Conservation (phyloP, 2,113 vertebrate genomes). For the Sinocyclocheilus anophthalmus region DNA sequence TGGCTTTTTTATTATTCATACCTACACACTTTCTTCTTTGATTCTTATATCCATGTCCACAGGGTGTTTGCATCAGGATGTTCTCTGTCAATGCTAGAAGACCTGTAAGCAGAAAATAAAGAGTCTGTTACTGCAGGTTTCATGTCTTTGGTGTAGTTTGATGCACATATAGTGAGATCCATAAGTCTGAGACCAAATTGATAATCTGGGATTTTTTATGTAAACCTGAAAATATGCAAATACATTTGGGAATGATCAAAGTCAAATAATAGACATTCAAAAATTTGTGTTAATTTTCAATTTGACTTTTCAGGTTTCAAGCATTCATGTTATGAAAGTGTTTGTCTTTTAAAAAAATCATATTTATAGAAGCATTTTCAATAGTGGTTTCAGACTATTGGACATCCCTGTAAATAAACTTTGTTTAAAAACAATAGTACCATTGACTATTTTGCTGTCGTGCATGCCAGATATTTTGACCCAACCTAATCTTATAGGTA, state of each 20-base stretch:
- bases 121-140: neutral
- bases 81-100: neutral
- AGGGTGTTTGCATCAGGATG: neutral
- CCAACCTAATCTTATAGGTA: no score
- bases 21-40: neutral
- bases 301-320: neutral
- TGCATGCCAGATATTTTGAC: neutral
- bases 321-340: neutral
- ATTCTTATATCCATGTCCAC: fast-evolving
- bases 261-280: neutral
- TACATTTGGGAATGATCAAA: no score
- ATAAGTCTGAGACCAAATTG: neutral
- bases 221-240: no score
- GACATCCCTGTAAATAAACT: no score
- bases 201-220: neutral
- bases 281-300: neutral
- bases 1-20: neutral
- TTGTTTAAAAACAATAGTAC: no score
- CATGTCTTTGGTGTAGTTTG: neutral
- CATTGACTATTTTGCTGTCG: no score
- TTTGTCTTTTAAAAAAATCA: no score
- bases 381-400: no score
- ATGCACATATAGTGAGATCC: no score
- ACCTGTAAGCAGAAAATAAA: neutral
- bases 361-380: no score